These are phyloP conservation scores for Onychostruthus taczanowskii DNA, from an alignment of 2,113 vertebrate genomes.

Conservation along the genomic window DNA sequence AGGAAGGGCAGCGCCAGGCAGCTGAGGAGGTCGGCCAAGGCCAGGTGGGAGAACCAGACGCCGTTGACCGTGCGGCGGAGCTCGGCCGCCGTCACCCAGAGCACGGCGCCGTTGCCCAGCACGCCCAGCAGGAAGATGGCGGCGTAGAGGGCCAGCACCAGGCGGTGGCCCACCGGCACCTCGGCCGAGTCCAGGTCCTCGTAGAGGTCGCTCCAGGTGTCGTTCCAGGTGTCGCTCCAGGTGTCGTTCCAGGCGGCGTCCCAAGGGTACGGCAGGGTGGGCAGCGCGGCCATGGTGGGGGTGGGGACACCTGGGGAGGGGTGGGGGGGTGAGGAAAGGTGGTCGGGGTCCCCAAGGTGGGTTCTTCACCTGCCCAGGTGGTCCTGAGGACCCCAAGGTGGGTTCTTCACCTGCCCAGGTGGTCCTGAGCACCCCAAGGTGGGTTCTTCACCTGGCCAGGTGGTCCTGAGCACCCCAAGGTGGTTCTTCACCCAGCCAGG, in stretches of 20 bases:
- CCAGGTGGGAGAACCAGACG: background rate
- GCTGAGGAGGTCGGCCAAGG: background rate
- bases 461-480: no score
- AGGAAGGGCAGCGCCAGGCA: background rate
- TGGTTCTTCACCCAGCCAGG: no score
- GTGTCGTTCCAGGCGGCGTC: background rate
- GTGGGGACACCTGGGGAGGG: no score
- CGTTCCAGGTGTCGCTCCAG: background rate
- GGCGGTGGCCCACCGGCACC: background rate
- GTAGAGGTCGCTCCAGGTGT: fast-evolving
- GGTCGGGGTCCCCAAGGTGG: no score
- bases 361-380: no score
- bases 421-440: no score
- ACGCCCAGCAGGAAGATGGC: background rate
- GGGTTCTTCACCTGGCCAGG: no score
- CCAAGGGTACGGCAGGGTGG: no score
- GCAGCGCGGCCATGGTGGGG: no score
- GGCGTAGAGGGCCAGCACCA: background rate
- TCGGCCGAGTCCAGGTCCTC: background rate
- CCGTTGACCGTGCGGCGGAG: background rate
- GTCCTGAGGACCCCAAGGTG: no score
- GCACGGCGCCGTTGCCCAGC: background rate
- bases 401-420: no score
- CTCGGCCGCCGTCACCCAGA: background rate
- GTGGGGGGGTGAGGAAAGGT: no score